A percentile compares a stretch with the other conserved stretches of the same genome.
phyloP scores from a whole-genome alignment of 2,888 invertebrate genomes.

The Zaprionus bogoriensis region DNA sequence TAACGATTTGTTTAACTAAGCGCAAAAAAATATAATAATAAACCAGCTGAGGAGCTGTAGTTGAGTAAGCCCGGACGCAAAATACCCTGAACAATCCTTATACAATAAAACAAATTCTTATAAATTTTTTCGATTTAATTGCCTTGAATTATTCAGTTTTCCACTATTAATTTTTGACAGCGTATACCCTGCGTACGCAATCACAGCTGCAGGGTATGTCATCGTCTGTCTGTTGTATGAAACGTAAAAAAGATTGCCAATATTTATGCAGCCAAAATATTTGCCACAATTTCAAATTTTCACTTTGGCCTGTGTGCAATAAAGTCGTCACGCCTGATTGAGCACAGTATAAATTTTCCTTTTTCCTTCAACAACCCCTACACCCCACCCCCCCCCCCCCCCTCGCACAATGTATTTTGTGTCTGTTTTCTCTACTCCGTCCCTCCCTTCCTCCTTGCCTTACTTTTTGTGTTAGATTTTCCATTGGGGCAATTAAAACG shows the following conservation, averaged over 20 bases:
- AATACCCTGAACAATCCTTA: slow-evolving; percentile 7
- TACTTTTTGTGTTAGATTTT: slow-evolving; percentile 9
- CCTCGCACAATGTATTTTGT: not conserved
- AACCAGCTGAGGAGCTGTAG: not conserved
- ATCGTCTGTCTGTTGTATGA: not conserved
- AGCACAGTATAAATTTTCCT: slow-evolving; percentile 61
- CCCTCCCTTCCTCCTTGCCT: slow-evolving; percentile 2
- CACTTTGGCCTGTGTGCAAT: slow-evolving; percentile 39
- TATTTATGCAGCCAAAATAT: slow-evolving; percentile 66
- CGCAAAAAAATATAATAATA: slow-evolving; percentile 40
- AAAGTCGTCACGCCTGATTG: slow-evolving; percentile 65
- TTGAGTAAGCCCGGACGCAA: not conserved
- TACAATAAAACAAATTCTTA: too few species aligned
- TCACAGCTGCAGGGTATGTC: slow-evolving; percentile 8
- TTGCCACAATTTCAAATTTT: slow-evolving; percentile 56
- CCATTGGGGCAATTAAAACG: slow-evolving; percentile 62
- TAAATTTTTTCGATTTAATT: too few species aligned
- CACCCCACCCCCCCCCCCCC: not conserved
- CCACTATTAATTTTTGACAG: too few species aligned
- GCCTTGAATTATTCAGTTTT: too few species aligned
- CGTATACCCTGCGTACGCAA: too few species aligned
- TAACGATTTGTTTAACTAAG: slow-evolving; percentile 70
- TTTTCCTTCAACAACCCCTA: slow-evolving; percentile 1
- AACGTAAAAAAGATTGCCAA: slow-evolving; percentile 25
- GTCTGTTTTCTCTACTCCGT: not conserved